Conservation (phyloP, 1,140 invertebrate species). For the Scaptomyza montana region DNA sequence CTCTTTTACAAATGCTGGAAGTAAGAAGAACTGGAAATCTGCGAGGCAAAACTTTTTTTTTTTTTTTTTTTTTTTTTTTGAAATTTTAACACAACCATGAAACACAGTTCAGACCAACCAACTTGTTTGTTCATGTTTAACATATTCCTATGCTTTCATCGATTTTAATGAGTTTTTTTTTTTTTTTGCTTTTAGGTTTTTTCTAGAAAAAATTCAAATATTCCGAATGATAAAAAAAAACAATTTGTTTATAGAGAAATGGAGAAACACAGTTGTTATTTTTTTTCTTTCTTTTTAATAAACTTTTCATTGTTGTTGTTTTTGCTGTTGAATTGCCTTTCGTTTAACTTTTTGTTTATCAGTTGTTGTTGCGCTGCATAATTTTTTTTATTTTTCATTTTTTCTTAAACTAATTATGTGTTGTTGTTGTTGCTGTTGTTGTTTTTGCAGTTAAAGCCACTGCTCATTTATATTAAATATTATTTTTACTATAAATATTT, state of each 20-base stretch:
- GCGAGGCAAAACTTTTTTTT: not conserved
- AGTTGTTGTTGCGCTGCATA: constrained; percentile 42
- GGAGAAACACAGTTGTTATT: constrained; percentile 54
- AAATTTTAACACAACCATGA: constrained; percentile 23
- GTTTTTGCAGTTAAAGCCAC: constrained; percentile 13
- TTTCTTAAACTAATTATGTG: constrained; percentile 55
- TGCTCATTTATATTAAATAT: constrained; percentile 72
- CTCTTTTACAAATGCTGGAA: constrained; percentile 29
- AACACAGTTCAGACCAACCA: constrained; percentile 24
- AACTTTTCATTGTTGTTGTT: constrained; percentile 60
- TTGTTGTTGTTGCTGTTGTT: constrained; percentile 40
- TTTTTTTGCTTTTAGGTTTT: constrained; percentile 3
- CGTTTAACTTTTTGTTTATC: constrained; percentile 34
- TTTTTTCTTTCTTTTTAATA: constrained; percentile 67
- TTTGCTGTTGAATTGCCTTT: constrained; percentile 61
- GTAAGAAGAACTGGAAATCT: constrained; percentile 18
- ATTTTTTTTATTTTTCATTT: constrained; percentile 47
- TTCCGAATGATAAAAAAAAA: constrained; percentile 33
- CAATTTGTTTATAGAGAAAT: constrained; percentile 28
- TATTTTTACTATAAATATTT: constrained; percentile 80
- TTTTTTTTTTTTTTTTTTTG: not conserved
- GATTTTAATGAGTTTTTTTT: not conserved
- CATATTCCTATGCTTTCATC: too few species aligned
- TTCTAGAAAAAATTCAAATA: constrained; percentile 14
- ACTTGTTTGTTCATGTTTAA: constrained; percentile 18